Evolutionary conservation across 2,888 invertebrate genomes (phyloP).

Genomic region (Agonum fuliginosum): DNA sequence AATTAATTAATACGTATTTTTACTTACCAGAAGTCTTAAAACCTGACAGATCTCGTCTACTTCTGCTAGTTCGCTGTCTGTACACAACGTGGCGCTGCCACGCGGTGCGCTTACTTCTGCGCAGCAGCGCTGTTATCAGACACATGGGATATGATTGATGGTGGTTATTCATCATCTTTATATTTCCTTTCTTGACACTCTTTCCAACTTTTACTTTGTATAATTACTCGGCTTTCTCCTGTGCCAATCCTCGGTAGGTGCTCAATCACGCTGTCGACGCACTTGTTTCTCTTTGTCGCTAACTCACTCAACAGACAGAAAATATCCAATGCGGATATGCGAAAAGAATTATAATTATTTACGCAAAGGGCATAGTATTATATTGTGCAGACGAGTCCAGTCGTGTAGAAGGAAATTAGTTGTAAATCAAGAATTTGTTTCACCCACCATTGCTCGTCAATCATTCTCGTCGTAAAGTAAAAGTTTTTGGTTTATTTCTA

Average conservation of each 20-base stretch:
- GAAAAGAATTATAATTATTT: background rate
- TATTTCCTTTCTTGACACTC: slow-evolving; percentile 70
- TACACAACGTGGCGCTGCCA: background rate
- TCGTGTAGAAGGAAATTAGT: too few relatives aligned
- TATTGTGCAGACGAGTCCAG: too few relatives aligned
- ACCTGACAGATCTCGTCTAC: too few relatives aligned
- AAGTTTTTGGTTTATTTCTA: too few relatives aligned
- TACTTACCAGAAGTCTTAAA: too few relatives aligned
- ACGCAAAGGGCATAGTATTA: too few relatives aligned
- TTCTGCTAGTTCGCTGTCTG: background rate
- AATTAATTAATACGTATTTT: background rate
- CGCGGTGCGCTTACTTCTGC: slow-evolving; percentile 4
- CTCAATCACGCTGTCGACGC: slow-evolving; percentile 59
- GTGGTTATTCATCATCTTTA: slow-evolving; percentile 72
- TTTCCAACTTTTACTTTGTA: slow-evolving; percentile 70
- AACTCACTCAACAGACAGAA: background rate
- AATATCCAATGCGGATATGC: background rate
- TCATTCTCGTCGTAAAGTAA: too few relatives aligned
- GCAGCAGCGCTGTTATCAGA: slow-evolving; percentile 63
- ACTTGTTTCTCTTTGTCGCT: slow-evolving; percentile 37
- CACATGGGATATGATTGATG: slow-evolving; percentile 72
- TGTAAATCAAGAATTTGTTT: too few relatives aligned
- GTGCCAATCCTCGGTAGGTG: slow-evolving; percentile 58
- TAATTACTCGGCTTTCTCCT: slow-evolving; percentile 67
- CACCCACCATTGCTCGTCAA: too few relatives aligned